Conservation (phyloP, 2,113 vertebrate species). For the Gnathonemus longibarbis region DNA sequence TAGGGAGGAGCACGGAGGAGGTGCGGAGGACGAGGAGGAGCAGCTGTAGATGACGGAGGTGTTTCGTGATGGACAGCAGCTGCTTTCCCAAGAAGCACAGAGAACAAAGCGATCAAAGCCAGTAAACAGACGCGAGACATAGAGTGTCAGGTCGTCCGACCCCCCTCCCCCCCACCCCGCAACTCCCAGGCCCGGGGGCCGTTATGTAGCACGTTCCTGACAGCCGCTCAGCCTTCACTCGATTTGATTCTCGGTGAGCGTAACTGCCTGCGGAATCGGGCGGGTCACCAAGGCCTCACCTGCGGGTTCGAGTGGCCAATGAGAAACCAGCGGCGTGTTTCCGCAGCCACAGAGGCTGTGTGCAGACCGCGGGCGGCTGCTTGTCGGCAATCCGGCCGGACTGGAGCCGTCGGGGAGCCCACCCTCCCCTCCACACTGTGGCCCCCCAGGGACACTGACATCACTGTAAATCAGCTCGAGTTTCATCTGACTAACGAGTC, state of each 20-base stretch:
- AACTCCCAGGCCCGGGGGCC: neutral
- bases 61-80: neutral
- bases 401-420: neutral
- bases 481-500: neutral
- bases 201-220: neutral
- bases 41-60: neutral
- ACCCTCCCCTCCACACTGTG: neutral
- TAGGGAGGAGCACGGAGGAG: neutral
- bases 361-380: neutral
- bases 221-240: neutral
- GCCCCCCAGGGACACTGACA: neutral
- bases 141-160: neutral
- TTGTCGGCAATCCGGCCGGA: neutral
- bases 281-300: neutral
- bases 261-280: neutral
- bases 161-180: neutral
- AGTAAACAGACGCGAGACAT: neutral
- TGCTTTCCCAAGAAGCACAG: conserved; percentile 11
- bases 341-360: neutral
- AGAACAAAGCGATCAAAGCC: neutral
- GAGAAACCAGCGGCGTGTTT: neutral
- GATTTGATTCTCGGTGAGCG: neutral
- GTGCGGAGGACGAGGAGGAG: neutral
- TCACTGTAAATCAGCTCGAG: neutral
- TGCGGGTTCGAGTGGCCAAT: neutral